A percentile compares a stretch with the other conserved stretches of the same genome.
Evolutionary conservation across 2,797 vertebrate species (phyloP).

Genomic region (Cephalopachus bancanus): DNA sequence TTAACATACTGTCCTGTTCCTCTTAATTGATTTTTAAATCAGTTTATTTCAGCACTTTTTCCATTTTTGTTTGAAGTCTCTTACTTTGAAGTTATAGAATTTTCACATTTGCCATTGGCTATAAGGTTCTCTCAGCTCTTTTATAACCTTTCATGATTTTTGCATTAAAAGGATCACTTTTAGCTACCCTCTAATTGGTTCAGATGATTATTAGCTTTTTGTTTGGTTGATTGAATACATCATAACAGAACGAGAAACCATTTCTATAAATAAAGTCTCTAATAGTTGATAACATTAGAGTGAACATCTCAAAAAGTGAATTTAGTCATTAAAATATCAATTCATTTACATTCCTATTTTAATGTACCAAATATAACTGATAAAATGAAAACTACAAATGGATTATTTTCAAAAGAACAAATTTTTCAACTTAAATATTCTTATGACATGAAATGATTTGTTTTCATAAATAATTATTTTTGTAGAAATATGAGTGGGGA

Average conservation of each 20-base stretch:
- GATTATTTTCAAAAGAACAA: background rate
- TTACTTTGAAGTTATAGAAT: constrained; percentile 86
- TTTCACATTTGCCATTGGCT: constrained; percentile 85
- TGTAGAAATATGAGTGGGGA: constrained; percentile 40
- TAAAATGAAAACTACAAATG: background rate
- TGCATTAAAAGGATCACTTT: constrained; percentile 77
- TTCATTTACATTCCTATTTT: constrained; percentile 55
- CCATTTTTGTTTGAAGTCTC: constrained; percentile 85
- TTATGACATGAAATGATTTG: background rate
- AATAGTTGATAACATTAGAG: constrained; percentile 38
- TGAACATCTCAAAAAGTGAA: constrained; percentile 29
- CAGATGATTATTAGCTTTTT: constrained; percentile 54
- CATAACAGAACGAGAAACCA: constrained; percentile 14
- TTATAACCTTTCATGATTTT: constrained; percentile 83
- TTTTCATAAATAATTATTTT: background rate
- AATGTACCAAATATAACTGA: background rate
- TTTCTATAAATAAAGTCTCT: constrained; percentile 63
- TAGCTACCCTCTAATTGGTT: constrained; percentile 61
- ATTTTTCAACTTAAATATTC: constrained; percentile 16
- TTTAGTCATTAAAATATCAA: constrained; percentile 56
- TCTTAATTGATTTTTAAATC: constrained; percentile 81
- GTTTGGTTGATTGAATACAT: constrained; percentile 63
- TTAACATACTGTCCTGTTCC: constrained; percentile 49
- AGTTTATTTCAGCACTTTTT: constrained; percentile 79
- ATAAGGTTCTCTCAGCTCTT: constrained; percentile 80